phyloP scores from a whole-genome alignment of 1,140 invertebrate species.

The Meloidogyne exigua region DNA sequence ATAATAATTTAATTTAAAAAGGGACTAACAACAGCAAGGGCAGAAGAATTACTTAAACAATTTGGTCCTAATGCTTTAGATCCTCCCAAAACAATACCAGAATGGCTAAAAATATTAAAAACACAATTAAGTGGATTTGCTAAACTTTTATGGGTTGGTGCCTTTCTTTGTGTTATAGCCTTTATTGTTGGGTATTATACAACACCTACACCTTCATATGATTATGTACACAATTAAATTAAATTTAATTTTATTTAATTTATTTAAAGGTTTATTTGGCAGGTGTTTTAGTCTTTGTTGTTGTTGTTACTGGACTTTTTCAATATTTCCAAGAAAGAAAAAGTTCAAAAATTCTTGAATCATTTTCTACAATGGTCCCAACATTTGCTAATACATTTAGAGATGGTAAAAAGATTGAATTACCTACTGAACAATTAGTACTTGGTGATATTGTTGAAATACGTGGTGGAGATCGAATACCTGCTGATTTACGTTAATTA shows the following conservation, averaged over 20 bases:
- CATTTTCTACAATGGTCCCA: constrained; percentile 63
- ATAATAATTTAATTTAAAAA: constrained; percentile 12
- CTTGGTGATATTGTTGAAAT: constrained; percentile 57
- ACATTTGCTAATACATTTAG: constrained; percentile 39
- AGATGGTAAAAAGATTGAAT: constrained; percentile 40
- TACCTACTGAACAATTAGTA: constrained; percentile 45
- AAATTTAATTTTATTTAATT: neutral
- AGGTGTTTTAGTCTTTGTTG: constrained; percentile 87
- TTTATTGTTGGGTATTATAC: constrained; percentile 60
- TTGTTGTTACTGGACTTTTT: constrained; percentile 92
- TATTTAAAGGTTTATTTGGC: constrained; percentile 77
- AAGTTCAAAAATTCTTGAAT: constrained; percentile 76
- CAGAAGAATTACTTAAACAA: constrained; percentile 63
- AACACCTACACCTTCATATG: constrained; percentile 54
- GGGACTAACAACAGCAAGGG: constrained; percentile 57
- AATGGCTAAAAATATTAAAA: constrained; percentile 64
- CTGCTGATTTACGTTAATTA: constrained; percentile 48
- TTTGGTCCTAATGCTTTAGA: constrained; percentile 73
- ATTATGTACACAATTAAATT: constrained; percentile 50
- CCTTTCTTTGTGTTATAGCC: constrained; percentile 64
- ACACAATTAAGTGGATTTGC: constrained; percentile 64
- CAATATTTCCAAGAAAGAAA: constrained; percentile 81
- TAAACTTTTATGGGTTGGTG: constrained; percentile 63
- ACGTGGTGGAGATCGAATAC: constrained; percentile 50
- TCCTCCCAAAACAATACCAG: constrained; percentile 62